Conservation (phyloP, 2,888 invertebrate species). For the Rhogogaster chlorosoma region DNA sequence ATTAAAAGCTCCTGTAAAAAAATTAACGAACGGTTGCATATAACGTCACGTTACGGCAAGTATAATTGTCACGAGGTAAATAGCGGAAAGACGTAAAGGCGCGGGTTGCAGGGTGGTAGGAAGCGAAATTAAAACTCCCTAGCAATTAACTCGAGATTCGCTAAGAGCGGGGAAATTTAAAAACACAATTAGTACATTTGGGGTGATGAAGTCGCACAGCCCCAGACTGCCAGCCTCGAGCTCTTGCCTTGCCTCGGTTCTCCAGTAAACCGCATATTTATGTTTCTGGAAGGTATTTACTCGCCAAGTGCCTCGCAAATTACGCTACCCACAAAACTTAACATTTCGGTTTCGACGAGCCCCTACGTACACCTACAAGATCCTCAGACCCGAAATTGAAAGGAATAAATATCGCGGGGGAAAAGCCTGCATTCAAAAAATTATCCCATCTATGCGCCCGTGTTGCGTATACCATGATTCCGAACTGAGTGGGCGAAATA, state of each 20-base stretch:
- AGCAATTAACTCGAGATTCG: constrained; percentile 52
- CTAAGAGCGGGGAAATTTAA: constrained; percentile 47
- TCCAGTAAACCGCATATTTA: constrained; percentile 22
- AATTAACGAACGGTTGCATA: constrained; percentile 18
- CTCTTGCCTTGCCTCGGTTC: not conserved
- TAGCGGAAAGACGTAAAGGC: constrained; percentile 28
- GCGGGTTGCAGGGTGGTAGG: not conserved
- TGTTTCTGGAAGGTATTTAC: constrained; percentile 40
- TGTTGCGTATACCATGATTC: too few species aligned
- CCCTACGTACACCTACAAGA: not conserved
- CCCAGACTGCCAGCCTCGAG: constrained; percentile 25
- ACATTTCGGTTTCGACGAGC: constrained; percentile 9
- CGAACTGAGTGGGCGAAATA: too few species aligned
- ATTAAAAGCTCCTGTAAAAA: not conserved
- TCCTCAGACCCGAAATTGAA: not conserved
- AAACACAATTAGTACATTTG: constrained; percentile 50
- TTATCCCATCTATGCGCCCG: too few species aligned
- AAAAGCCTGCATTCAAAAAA: not conserved
- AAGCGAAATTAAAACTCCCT: constrained; percentile 48
- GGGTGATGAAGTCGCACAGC: constrained; percentile 38
- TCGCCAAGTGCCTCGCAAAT: constrained; percentile 46
- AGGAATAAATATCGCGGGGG: not conserved
- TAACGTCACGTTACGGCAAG: not conserved
- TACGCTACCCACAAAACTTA: constrained; percentile 40
- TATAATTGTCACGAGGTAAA: constrained; percentile 30